phyloP scores from a whole-genome alignment of 2,113 vertebrate species.

The Zapus hudsonius region DNA sequence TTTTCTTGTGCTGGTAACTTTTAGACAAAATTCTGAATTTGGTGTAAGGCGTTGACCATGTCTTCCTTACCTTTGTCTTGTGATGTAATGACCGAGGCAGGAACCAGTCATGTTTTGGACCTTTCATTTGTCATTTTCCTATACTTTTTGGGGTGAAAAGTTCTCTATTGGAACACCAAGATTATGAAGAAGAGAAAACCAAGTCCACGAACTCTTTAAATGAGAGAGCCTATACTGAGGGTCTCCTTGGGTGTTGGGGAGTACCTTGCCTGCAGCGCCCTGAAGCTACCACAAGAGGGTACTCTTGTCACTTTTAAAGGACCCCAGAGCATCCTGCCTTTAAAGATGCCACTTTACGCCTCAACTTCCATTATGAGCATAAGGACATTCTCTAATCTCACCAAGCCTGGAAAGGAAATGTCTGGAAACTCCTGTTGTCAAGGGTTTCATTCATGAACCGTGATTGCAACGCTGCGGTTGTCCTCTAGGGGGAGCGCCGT shows the following conservation, averaged over 20 bases:
- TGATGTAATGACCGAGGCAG: constrained; percentile 12
- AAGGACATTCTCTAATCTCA: background rate
- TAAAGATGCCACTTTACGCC: background rate
- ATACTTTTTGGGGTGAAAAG: background rate
- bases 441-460: constrained; percentile 8
- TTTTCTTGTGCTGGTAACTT: background rate
- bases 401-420: background rate
- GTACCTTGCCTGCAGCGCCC: background rate
- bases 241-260: background rate
- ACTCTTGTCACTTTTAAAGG: constrained; percentile 80
- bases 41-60: constrained; percentile 29
- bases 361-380: background rate
- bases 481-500: background rate
- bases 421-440: background rate
- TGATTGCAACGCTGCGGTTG: background rate
- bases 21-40: background rate
- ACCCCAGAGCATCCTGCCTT: background rate
- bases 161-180: background rate
- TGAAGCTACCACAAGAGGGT: constrained; percentile 82
- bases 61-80: constrained; percentile 52
- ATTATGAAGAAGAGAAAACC: background rate
- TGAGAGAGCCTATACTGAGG: background rate
- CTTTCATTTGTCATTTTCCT: background rate
- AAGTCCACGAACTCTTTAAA: background rate
- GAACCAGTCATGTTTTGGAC: background rate